A percentile compares a stretch with the other conserved stretches of the same genome.
Evolutionary conservation across 2,113 vertebrate genomes (phyloP).

Genomic region (Nycticryphes semicollaris): DNA sequence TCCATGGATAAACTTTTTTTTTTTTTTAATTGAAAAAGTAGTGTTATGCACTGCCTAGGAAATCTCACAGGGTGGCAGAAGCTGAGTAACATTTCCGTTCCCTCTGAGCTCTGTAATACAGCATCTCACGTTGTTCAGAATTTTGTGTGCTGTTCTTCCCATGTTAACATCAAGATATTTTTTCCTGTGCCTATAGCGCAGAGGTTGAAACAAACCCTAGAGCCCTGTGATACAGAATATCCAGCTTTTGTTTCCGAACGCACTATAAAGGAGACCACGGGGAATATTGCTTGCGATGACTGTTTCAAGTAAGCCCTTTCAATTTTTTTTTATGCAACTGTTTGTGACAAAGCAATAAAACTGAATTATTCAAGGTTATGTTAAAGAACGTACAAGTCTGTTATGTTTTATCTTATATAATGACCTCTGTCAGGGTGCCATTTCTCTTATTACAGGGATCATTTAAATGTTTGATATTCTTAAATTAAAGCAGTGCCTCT

Average conservation of each 20-base stretch:
- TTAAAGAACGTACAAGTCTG: neutral
- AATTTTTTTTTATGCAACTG: neutral
- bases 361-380: neutral
- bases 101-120: neutral
- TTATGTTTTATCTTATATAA: neutral
- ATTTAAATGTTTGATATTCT: neutral
- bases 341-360: slow-evolving; percentile 28
- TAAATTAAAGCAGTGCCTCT: neutral
- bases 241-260: slow-evolving; percentile 97
- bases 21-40: slow-evolving; percentile 70
- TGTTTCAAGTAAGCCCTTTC: slow-evolving; percentile 90
- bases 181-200: slow-evolving; percentile 79
- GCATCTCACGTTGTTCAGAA: slow-evolving; percentile 31
- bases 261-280: slow-evolving; percentile 98
- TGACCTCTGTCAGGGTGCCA: neutral
- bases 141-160: slow-evolving; percentile 34
- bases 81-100: slow-evolving; percentile 48
- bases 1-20: slow-evolving; percentile 32
- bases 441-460: slow-evolving; percentile 13
- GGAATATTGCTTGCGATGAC: slow-evolving; percentile 92
- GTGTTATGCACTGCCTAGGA: slow-evolving; percentile 71
- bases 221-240: slow-evolving; percentile 97
- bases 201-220: slow-evolving; percentile 86
- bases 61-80: slow-evolving; percentile 76
- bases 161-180: slow-evolving; percentile 52